Percentiles rank a stretch among this genome's conserved stretches.
phyloP scores from a whole-genome alignment of 2,797 vertebrate species.

The Hydrocynus forskahlii region DNA sequence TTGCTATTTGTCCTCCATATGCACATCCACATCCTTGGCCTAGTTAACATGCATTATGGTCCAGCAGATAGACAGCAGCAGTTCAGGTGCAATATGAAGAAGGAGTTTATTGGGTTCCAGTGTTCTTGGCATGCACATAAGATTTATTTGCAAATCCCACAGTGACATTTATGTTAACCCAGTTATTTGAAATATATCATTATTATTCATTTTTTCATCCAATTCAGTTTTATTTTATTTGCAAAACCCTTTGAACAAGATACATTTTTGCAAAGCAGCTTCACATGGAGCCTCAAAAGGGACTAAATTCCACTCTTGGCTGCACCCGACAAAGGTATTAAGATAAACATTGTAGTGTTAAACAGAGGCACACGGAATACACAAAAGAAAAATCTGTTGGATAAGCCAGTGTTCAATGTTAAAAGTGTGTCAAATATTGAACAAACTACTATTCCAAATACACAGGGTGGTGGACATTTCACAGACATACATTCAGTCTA shows the following conservation, averaged over 20 bases:
- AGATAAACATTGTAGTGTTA: not conserved
- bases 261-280: not conserved
- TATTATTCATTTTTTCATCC: not conserved
- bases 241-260: not conserved
- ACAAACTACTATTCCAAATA: not conserved
- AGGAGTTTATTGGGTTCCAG: not conserved
- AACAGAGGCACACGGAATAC: not conserved
- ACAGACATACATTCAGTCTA: too few species aligned
- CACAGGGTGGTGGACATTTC: not conserved
- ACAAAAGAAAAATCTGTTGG: not conserved
- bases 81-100: not conserved
- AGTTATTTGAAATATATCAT: not conserved
- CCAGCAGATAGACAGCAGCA: not conserved
- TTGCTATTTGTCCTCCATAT: conserved; percentile 6
- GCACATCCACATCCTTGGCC: not conserved
- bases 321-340: not conserved
- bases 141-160: not conserved
- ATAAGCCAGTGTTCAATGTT: not conserved
- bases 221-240: not conserved
- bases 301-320: not conserved
- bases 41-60: not conserved
- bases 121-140: not conserved
- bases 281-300: not conserved
- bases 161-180: not conserved
- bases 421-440: not conserved